Evolutionary conservation across 2,888 invertebrate species (phyloP), one percentile per base, ranked within the genome.

Genomic region (Drosophila bunnanda): DNA sequence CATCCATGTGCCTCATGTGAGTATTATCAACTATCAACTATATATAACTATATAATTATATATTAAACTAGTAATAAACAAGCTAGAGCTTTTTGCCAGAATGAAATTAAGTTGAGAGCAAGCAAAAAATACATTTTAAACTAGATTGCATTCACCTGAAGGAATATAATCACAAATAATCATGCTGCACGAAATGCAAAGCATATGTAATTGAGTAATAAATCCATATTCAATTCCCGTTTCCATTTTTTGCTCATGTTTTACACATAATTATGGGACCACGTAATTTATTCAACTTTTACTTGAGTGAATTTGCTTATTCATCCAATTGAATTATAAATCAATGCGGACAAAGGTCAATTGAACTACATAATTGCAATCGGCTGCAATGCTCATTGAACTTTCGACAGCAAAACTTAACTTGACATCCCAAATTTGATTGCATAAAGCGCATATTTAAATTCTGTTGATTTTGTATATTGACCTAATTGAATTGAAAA

Each of bases 1-100:
- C 91, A 92, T 92, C 90, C 92, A 93, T 92, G 92, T 92, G 92
- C 92, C 93, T 92, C 93, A 92, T 92, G 92, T 92, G 87, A 92
- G 92, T 92, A 82, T 36, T 2, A 1, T 6, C 3, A 5, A 48
- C n/a, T n/a, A n/a, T n/a, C n/a, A n/a, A n/a, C n/a, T n/a, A n/a
- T n/a, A n/a, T n/a, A n/a, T n/a, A n/a, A n/a, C n/a, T n/a, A 15
- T 6, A 12, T 2, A 28, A 10, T 10, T 7, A 48, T 30, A 20
- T n/a, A 25, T 15, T 12, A 2, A 12, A 6, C 6, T 1, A 1
- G 2, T 15, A 4, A 15, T 9, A 44, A 17, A 13, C n/a, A n/a
- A n/a, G n/a, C n/a, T n/a, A n/a, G n/a, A n/a, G n/a, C n/a, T n/a
- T n/a, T n/a, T n/a, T n/a, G n/a, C n/a, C n/a, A n/a, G n/a, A n/a